Percentiles rank a stretch among this genome's conserved stretches.
Evolutionary conservation across 2,113 vertebrate species (phyloP).

Genomic region (Barnardius zonarius): DNA sequence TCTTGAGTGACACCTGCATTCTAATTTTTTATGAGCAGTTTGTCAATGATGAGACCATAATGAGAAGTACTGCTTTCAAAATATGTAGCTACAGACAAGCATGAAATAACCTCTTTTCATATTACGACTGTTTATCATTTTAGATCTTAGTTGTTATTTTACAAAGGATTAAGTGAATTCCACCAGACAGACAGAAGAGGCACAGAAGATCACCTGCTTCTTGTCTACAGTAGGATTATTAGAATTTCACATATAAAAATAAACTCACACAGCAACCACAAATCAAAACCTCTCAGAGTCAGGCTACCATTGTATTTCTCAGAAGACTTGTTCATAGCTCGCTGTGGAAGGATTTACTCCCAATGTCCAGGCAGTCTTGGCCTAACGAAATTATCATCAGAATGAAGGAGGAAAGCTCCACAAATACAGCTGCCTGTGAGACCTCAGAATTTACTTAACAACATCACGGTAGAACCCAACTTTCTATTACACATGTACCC

Average conservation of each 20-base stretch:
- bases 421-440: not conserved
- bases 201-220: not conserved
- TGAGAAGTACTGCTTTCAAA: slow-evolving; percentile 1
- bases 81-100: not conserved
- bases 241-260: not conserved
- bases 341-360: not conserved
- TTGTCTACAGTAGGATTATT: not conserved
- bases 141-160: not conserved
- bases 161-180: not conserved
- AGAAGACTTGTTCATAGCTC: not conserved
- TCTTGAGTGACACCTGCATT: slow-evolving; percentile 28
- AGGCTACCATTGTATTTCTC: not conserved
- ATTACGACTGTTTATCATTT: not conserved
- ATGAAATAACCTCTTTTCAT: not conserved
- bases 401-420: not conserved
- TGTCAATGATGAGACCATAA: not conserved
- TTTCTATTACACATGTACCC: not conserved
- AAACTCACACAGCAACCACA: not conserved
- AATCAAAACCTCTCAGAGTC: not conserved
- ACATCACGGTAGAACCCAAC: not conserved
- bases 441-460: not conserved
- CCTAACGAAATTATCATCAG: not conserved
- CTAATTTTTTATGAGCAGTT: not conserved
- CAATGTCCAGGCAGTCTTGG: not conserved
- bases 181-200: not conserved